Evolutionary conservation across 2,113 vertebrate genomes (phyloP).

Genomic region (Odobenus rosmarus): DNA sequence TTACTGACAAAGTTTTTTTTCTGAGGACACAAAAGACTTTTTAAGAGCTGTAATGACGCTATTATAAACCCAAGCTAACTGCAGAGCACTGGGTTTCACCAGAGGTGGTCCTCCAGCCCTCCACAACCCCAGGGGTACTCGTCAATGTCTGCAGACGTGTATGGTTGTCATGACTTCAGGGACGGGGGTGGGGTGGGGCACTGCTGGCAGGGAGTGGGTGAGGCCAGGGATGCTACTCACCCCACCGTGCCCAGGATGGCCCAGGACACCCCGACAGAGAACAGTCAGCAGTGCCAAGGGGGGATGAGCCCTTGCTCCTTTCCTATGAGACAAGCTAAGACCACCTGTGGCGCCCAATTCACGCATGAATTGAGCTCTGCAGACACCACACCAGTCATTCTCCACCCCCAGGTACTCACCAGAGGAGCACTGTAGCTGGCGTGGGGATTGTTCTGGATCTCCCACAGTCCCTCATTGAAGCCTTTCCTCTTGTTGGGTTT

Average conservation of each 20-base stretch:
- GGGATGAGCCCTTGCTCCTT: neutral
- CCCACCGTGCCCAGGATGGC: fast-evolving
- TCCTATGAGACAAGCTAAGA: neutral
- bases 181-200: too few species aligned
- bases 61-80: neutral
- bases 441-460: constrained; percentile 99
- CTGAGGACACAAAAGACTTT: neutral
- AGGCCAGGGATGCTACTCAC: neutral
- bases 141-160: too few species aligned
- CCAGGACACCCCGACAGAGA: neutral
- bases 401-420: constrained; percentile 86
- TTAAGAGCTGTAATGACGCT: neutral
- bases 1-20: neutral
- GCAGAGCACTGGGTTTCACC: neutral
- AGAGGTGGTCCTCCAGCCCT: neutral
- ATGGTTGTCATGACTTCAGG: neutral
- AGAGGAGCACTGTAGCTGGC: constrained; percentile 95
- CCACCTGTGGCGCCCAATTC: neutral
- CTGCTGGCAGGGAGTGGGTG: neutral
- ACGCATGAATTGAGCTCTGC: too few species aligned
- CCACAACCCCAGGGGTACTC: neutral
- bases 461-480: constrained; percentile 99
- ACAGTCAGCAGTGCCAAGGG: fast-evolving
- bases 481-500: constrained; percentile 99
- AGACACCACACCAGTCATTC: fast-evolving